Conservation (phyloP, 2,113 vertebrate genomes). For the Lampris incognitus region DNA sequence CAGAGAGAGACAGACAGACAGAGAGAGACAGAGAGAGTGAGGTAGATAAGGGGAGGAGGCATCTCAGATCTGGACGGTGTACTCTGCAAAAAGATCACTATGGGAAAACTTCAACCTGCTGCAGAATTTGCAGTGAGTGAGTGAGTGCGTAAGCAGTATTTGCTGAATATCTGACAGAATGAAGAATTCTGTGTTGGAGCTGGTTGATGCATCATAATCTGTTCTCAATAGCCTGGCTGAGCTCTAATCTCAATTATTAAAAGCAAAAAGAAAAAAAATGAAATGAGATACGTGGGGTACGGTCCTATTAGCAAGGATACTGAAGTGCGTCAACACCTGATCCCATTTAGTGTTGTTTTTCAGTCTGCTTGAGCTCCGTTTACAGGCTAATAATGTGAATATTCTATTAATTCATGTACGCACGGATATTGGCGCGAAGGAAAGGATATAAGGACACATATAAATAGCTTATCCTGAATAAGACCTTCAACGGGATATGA, state of each 20-base stretch:
- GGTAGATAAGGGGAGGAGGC: neutral
- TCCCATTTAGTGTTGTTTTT: conserved; percentile 62
- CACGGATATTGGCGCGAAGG: conserved; percentile 21
- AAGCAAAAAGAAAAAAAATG: neutral
- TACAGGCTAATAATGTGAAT: conserved; percentile 63
- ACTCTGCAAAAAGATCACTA: neutral
- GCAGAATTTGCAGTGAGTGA: conserved; percentile 33
- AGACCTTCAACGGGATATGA: conserved; percentile 59
- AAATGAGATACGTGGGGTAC: conserved; percentile 34
- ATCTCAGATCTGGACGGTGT: neutral
- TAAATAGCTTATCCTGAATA: conserved; percentile 65
- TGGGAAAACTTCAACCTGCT: neutral
- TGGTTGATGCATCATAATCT: conserved; percentile 41
- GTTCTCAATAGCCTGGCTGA: conserved; percentile 1
- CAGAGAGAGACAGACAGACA: conserved; percentile 3
- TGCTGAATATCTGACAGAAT: conserved; percentile 42
- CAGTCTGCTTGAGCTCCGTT: conserved; percentile 49
- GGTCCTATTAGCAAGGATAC: conserved; percentile 40
- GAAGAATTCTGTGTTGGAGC: conserved; percentile 47
- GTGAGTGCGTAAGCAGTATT: conserved; percentile 35
- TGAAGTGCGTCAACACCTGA: conserved; percentile 46
- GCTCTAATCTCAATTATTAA: conserved; percentile 40
- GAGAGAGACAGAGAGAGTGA: neutral
- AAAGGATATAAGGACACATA: conserved; percentile 53
- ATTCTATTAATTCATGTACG: conserved; percentile 58